These are phyloP conservation scores for Kuschelorhynchus macadamiae DNA, from an alignment of 2,888 invertebrate genomes.

Conservation along the genomic window DNA sequence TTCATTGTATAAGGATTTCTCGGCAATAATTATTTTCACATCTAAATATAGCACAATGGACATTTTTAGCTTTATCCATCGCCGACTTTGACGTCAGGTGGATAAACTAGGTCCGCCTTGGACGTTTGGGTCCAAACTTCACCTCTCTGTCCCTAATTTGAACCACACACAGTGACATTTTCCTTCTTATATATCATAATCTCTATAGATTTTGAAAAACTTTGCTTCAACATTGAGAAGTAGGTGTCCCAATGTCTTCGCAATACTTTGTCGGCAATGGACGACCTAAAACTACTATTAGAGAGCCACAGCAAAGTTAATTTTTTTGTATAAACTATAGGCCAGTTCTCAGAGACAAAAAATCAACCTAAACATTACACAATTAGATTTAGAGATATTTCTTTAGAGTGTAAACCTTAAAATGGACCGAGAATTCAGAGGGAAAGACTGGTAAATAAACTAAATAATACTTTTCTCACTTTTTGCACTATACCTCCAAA, in stretches of 20 bases:
- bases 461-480: no score
- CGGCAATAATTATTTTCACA: slow-evolving; percentile 26
- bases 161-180: slow-evolving; percentile 42
- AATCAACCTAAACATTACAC: not conserved
- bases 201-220: slow-evolving; percentile 36
- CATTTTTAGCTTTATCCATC: slow-evolving; percentile 9
- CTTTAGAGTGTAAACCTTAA: no score
- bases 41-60: slow-evolving; percentile 22
- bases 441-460: no score
- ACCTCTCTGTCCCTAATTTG: slow-evolving; percentile 31
- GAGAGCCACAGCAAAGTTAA: slow-evolving; percentile 9
- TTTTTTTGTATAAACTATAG: no score
- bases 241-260: slow-evolving; percentile 37
- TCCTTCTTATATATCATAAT: slow-evolving; percentile 15
- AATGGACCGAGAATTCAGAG: no score
- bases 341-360: not conserved
- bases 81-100: slow-evolving; percentile 28
- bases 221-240: slow-evolving; percentile 40
- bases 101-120: slow-evolving; percentile 18
- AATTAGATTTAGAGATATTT: not conserved
- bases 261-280: slow-evolving; percentile 47
- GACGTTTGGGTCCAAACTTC: not conserved
- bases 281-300: slow-evolving; percentile 14
- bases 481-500: no score
- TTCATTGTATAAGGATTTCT: no score